phyloP scores from a whole-genome alignment of 2,888 invertebrate species.

The Blomia tropicalis region DNA sequence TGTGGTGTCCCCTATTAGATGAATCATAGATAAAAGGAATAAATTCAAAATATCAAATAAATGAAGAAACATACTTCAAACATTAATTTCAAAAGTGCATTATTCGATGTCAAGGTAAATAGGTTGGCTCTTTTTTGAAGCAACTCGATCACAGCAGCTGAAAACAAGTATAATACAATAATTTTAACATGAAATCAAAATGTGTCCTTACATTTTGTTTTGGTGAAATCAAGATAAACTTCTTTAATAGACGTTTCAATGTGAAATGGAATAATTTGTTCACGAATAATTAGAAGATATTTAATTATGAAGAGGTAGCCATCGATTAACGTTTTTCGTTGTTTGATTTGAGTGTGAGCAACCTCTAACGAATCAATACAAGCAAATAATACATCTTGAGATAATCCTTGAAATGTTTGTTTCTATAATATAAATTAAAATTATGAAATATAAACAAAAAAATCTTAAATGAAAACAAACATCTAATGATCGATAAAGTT shows the following conservation, averaged over 20 bases:
- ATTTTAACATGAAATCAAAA: too few relatives aligned
- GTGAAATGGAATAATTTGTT: constrained; percentile 96
- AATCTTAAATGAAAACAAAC: constrained; percentile 34
- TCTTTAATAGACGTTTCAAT: constrained; percentile 80
- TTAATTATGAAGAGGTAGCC: constrained; percentile 94
- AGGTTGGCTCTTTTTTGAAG: constrained; percentile 57
- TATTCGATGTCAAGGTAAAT: constrained; percentile 69
- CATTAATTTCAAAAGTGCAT: constrained; percentile 74
- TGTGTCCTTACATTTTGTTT: constrained; percentile 27
- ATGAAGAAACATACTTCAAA: constrained; percentile 34
- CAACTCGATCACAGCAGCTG: constrained; percentile 42
- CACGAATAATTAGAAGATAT: constrained; percentile 83
- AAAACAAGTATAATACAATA: not conserved
- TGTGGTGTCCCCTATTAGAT: constrained; percentile 65
- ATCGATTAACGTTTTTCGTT: constrained; percentile 60
- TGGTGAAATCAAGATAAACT: constrained; percentile 69
- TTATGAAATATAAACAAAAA: constrained; percentile 25
- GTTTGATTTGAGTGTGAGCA: constrained; percentile 62
- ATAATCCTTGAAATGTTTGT: constrained; percentile 86
- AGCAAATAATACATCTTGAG: constrained; percentile 80
- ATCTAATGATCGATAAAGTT: constrained; percentile 74
- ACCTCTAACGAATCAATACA: constrained; percentile 75
- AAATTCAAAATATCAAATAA: constrained; percentile 11
- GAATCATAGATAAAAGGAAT: constrained; percentile 41
- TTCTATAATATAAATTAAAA: constrained; percentile 44